Conservation (phyloP, 2,888 invertebrate species). For the Cremastinae sp. region DNA sequence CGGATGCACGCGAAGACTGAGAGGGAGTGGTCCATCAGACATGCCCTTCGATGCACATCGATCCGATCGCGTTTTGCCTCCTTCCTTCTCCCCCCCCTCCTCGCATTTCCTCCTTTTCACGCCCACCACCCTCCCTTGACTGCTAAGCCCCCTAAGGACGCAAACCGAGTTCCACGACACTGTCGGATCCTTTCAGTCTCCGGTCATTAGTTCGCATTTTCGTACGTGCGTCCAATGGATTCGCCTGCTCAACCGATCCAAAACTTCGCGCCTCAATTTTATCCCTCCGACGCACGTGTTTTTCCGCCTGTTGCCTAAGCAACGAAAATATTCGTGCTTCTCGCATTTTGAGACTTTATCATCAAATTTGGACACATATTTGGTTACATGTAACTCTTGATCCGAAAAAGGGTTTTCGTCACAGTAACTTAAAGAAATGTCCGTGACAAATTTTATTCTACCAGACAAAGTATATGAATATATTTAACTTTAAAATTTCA, state of each 20-base stretch:
- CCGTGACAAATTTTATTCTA: too few relatives aligned
- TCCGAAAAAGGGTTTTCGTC: too few relatives aligned
- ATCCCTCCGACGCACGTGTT: slow-evolving; percentile 47
- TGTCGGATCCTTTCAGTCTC: slow-evolving; percentile 27
- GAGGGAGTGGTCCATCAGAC: slow-evolving; percentile 42
- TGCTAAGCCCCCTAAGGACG: background rate
- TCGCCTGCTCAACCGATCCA: slow-evolving; percentile 57
- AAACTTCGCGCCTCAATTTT: too few relatives aligned
- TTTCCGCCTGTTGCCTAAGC: slow-evolving; percentile 60
- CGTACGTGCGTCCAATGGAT: too few relatives aligned
- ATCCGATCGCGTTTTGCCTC: slow-evolving; percentile 11
- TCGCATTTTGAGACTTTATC: too few relatives aligned
- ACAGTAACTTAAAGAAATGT: too few relatives aligned
- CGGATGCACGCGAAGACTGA: slow-evolving; percentile 55
- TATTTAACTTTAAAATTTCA: too few relatives aligned
- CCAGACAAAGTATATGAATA: too few relatives aligned
- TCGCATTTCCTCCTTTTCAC: slow-evolving; percentile 5
- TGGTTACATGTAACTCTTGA: too few relatives aligned
- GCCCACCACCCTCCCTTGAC: background rate
- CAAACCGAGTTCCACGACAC: slow-evolving; percentile 16
- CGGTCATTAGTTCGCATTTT: too few relatives aligned
- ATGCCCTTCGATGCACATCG: slow-evolving; percentile 47
- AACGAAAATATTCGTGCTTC: too few relatives aligned
- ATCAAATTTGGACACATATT: too few relatives aligned
- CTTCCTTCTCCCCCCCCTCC: slow-evolving; percentile 15